Evolutionary conservation across 2,113 vertebrate genomes (phyloP).

Genomic region (Thomomys bottae): DNA sequence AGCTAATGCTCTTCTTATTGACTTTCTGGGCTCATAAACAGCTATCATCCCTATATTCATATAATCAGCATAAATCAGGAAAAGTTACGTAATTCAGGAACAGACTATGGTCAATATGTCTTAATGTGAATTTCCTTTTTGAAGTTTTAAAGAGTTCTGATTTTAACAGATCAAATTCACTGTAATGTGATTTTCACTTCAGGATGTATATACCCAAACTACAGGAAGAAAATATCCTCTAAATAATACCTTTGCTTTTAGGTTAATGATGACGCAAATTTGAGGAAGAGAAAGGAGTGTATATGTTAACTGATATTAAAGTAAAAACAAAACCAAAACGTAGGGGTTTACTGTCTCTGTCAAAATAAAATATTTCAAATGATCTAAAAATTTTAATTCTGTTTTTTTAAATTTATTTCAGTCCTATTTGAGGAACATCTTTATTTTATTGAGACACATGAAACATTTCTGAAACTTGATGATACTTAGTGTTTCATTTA

Average conservation of each 20-base stretch:
- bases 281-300: not conserved
- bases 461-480: constrained; percentile 8
- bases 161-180: not conserved
- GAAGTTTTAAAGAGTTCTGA: constrained; percentile 29
- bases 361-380: not conserved
- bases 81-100: not conserved
- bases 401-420: not conserved
- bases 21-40: constrained; percentile 21
- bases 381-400: not conserved
- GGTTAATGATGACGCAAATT: not conserved
- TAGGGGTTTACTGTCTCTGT: not conserved
- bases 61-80: constrained; percentile 48
- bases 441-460: not conserved
- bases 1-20: not conserved
- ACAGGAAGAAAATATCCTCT: not conserved
- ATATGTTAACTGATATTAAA: not conserved
- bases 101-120: not conserved
- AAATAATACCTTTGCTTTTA: constrained; percentile 8
- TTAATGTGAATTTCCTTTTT: constrained; percentile 14
- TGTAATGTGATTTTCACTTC: not conserved
- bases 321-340: not conserved
- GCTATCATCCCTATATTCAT: not conserved
- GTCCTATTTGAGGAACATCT: too few species aligned
- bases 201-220: not conserved
- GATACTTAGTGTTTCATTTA: not conserved